Conservation (phyloP, 2,797 vertebrate genomes). For the Botia kubotai region DNA sequence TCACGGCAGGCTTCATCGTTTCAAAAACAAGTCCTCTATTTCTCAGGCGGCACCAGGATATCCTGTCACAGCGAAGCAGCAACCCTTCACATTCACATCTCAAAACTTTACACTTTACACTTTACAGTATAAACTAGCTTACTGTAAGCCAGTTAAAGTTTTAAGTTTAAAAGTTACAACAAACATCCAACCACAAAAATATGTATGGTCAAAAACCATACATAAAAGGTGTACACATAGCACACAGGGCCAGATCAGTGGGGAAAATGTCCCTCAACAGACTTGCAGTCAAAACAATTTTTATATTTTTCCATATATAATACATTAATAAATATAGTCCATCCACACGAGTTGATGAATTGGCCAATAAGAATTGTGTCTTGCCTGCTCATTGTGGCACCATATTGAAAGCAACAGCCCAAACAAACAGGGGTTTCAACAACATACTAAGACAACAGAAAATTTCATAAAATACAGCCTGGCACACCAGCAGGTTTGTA, state of each 20-base stretch:
- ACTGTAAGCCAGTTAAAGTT: not conserved
- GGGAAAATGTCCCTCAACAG: too few relatives aligned
- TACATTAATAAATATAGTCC: too few relatives aligned
- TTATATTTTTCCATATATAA: too few relatives aligned
- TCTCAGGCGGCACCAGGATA: slow-evolving; percentile 74
- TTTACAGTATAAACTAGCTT: not conserved
- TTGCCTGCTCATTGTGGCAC: not conserved
- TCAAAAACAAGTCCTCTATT: slow-evolving; percentile 51
- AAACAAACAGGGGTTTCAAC: not conserved
- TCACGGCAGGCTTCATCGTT: slow-evolving; percentile 37
- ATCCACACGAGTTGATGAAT: too few relatives aligned
- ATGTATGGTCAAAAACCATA: not conserved
- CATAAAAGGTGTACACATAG: too few relatives aligned
- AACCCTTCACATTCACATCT: slow-evolving; percentile 7
- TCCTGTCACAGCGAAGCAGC: slow-evolving; percentile 74
- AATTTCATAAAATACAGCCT: not conserved
- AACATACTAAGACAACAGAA: not conserved
- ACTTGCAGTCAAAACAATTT: too few relatives aligned
- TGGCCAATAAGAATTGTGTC: not conserved
- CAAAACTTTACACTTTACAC: not conserved
- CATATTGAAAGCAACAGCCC: not conserved
- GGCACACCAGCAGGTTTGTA: slow-evolving; percentile 1
- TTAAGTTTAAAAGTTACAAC: not conserved
- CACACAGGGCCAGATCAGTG: too few relatives aligned
- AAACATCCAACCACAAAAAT: not conserved